Evolutionary conservation across 2,797 vertebrate species (phyloP).

Genomic region (Serranus cabrilla): DNA sequence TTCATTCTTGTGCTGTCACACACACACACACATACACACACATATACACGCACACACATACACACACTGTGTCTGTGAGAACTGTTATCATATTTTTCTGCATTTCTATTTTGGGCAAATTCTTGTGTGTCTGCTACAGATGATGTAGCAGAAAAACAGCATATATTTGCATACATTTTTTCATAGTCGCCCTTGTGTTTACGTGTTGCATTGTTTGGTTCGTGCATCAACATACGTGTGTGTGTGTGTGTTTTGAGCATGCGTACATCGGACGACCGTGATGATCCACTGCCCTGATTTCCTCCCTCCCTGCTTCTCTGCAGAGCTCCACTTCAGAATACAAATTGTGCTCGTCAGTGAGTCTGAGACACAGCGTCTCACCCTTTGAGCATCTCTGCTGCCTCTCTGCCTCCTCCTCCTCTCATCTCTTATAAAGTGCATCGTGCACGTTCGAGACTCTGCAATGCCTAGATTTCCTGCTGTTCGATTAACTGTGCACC

Average conservation of each 20-base stretch:
- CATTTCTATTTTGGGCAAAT: constrained; percentile 35
- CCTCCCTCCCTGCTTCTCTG: constrained; percentile 59
- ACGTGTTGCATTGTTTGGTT: background rate
- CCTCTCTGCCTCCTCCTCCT: constrained; percentile 30
- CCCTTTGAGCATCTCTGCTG: constrained; percentile 53
- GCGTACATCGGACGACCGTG: constrained; percentile 39
- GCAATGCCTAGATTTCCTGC: background rate
- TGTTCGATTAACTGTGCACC: background rate
- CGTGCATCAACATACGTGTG: constrained; percentile 17
- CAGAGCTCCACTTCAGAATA: constrained; percentile 73
- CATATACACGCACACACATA: background rate
- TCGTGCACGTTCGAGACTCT: constrained; percentile 28
- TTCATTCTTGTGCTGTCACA: constrained; percentile 23
- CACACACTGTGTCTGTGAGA: background rate
- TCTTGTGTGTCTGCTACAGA: background rate
- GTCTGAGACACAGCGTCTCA: constrained; percentile 60
- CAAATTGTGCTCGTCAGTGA: constrained; percentile 67
- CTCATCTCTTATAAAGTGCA: constrained; percentile 28
- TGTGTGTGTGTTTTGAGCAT: constrained; percentile 43
- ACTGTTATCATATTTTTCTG: constrained; percentile 5
- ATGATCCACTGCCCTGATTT: constrained; percentile 83
- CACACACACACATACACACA: background rate
- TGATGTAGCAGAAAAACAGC: background rate
- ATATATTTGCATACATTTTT: background rate
- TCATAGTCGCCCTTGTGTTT: constrained; percentile 14